Evolutionary conservation across 2,888 invertebrate species (phyloP).

Genomic region (Sceliomorpha sp.): DNA sequence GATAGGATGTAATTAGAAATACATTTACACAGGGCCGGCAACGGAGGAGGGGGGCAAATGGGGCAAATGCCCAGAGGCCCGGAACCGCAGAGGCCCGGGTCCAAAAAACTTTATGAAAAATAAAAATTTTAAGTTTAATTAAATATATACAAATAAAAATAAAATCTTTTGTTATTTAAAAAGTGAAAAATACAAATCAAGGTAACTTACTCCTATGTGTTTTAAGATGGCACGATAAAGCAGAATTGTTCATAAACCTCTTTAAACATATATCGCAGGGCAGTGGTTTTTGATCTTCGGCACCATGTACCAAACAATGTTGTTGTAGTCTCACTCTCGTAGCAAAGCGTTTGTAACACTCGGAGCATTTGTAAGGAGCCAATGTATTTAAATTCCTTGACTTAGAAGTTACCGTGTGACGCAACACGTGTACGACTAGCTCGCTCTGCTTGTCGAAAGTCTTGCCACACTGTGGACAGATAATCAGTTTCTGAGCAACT

Average conservation of each 20-base stretch:
- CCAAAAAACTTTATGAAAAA: no score
- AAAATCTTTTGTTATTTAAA: no score
- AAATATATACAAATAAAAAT: no score
- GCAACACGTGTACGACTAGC: constrained; percentile 81
- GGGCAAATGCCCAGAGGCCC: no score
- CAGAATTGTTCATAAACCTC: constrained; percentile 87
- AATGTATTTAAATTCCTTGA: constrained; percentile 74
- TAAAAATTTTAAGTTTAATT: no score
- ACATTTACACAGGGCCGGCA: no score
- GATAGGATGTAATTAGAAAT: no score
- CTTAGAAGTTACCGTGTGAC: constrained; percentile 73
- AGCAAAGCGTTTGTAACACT: constrained; percentile 85
- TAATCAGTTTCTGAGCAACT: constrained; percentile 49
- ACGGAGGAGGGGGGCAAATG: no score
- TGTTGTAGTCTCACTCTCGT: constrained; percentile 84
- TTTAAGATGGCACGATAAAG: constrained; percentile 87
- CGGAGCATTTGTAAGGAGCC: constrained; percentile 82
- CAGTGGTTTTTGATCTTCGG: constrained; percentile 86
- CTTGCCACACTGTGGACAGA: constrained; percentile 72
- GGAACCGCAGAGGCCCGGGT: no score
- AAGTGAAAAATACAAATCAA: no score
- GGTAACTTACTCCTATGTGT: constrained; percentile 83
- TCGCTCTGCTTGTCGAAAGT: constrained; percentile 74
- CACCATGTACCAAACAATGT: constrained; percentile 85
- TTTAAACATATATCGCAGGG: constrained; percentile 85